phyloP scores from a whole-genome alignment of 2,888 invertebrate genomes.

The Cremastinae sp. region DNA sequence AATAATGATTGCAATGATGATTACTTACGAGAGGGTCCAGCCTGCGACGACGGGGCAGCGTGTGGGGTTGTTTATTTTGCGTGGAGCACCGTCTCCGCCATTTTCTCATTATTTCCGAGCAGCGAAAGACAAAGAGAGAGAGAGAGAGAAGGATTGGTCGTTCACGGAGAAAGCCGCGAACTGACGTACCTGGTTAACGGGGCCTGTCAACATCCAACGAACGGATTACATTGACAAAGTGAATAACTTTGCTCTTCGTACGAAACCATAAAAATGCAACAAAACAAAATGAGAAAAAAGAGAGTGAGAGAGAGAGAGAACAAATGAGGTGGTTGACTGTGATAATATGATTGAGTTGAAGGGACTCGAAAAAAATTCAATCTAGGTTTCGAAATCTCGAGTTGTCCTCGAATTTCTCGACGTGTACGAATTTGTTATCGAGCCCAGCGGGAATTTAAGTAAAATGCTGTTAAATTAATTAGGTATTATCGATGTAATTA shows the following conservation, averaged over 20 bases:
- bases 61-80: conserved; percentile 31
- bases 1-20: conserved; percentile 52
- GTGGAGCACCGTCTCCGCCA: conserved; percentile 47
- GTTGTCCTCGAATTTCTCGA: conserved; percentile 18
- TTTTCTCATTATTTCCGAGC: conserved; percentile 34
- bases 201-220: not conserved
- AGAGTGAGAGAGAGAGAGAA: conserved; percentile 57
- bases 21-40: conserved; percentile 43
- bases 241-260: not conserved
- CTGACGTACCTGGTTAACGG: conserved; percentile 20
- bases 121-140: not conserved
- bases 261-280: conserved; percentile 19
- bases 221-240: no score
- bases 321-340: conserved; percentile 74
- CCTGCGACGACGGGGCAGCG: not conserved
- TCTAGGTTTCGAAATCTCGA: conserved; percentile 6
- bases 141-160: conserved; percentile 23
- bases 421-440: conserved; percentile 60
- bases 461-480: conserved; percentile 75
- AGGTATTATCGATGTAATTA: conserved; percentile 69
- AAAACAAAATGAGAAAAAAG: conserved; percentile 9
- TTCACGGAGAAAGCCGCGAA: conserved; percentile 27
- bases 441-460: conserved; percentile 68
- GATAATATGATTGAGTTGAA: conserved; percentile 74
- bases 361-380: conserved; percentile 62